Conservation (phyloP, 2,113 vertebrate species). For the Lucifuga dentata region DNA sequence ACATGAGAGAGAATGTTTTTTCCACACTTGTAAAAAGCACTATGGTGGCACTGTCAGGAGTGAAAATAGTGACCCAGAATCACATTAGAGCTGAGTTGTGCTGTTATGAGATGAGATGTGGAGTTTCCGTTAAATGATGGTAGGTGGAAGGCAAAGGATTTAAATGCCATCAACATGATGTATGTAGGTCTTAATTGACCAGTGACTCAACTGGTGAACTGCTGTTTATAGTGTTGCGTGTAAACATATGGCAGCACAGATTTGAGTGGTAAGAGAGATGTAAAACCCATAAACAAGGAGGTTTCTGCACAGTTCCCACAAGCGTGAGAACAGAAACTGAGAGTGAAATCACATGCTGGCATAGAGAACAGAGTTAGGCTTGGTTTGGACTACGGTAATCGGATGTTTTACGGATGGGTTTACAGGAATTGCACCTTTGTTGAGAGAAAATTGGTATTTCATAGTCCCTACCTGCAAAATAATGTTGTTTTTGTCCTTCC, state of each 20-base stretch:
- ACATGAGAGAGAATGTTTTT: not conserved
- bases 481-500: conserved; percentile 39
- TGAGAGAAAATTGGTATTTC: conserved; percentile 13
- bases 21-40: too few species aligned
- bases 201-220: conserved; percentile 21
- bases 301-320: conserved; percentile 54
- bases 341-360: conserved; percentile 54
- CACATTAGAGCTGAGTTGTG: not conserved
- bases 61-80: not conserved
- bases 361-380: conserved; percentile 47
- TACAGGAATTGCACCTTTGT: conserved; percentile 19
- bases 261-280: conserved; percentile 35
- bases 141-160: not conserved
- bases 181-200: not conserved
- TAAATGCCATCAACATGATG: too few species aligned
- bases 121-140: not conserved
- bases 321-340: conserved; percentile 11
- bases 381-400: conserved; percentile 43
- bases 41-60: not conserved
- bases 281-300: conserved; percentile 36
- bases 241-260: conserved; percentile 49
- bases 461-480: not conserved
- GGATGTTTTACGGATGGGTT: conserved; percentile 36
- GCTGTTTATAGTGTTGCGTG: conserved; percentile 8
- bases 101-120: conserved; percentile 5